Conservation (phyloP, 2,797 vertebrate species). For the Phrynocephalus guinanensis region DNA sequence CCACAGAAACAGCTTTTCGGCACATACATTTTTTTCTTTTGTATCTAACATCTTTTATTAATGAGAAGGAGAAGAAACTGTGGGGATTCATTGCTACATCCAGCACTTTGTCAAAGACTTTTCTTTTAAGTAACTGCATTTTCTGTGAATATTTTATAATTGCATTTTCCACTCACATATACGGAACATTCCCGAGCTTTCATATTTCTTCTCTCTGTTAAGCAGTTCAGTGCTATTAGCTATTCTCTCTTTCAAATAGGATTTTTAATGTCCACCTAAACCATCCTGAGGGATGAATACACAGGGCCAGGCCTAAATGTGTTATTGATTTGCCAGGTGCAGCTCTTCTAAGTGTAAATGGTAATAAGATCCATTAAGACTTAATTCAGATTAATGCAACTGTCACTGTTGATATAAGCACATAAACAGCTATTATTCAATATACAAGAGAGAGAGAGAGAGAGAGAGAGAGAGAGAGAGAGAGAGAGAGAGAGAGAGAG, state of each 20-base stretch:
- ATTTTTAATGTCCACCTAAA: slow-evolving; percentile 17
- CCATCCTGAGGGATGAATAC: background rate
- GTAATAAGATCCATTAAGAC: slow-evolving; percentile 4
- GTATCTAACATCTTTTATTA: slow-evolving; percentile 19
- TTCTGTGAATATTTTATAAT: background rate
- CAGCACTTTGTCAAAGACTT: background rate
- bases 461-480: too few species aligned
- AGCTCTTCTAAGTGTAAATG: slow-evolving; percentile 21
- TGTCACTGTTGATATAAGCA: background rate
- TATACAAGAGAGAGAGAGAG: background rate
- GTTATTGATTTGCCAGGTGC: slow-evolving; percentile 25
- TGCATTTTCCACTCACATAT: background rate
- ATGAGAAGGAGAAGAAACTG: background rate
- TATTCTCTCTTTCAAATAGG: slow-evolving; percentile 25
- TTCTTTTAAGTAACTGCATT: slow-evolving; percentile 1
- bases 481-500: too few species aligned
- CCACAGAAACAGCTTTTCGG: background rate
- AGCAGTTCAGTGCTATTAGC: slow-evolving; percentile 7
- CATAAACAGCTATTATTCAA: slow-evolving; percentile 28
- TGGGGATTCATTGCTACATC: background rate
- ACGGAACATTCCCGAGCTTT: background rate
- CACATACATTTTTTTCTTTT: background rate
- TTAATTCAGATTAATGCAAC: slow-evolving; percentile 35
- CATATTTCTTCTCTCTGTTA: slow-evolving; percentile 9
- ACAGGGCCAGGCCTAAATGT: slow-evolving; percentile 9